Conservation (phyloP, 2,888 invertebrate genomes). For the Polyommatus icarus region DNA sequence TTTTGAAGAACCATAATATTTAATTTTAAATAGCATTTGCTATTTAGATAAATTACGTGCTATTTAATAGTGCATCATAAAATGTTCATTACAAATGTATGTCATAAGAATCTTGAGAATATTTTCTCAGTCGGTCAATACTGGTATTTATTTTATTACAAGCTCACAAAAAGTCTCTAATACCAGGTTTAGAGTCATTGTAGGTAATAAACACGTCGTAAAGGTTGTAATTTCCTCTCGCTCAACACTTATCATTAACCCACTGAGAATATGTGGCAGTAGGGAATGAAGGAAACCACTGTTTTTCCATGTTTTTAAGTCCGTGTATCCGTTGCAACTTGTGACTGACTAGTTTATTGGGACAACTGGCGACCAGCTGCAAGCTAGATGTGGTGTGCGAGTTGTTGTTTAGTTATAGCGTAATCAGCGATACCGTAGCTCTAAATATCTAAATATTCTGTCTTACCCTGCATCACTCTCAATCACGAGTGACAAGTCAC, state of each 20-base stretch:
- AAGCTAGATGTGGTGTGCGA: not conserved
- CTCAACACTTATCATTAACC: conserved; percentile 13
- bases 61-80: not conserved
- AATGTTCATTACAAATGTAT: not conserved
- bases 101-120: not conserved
- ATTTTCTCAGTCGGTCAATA: not conserved
- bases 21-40: not conserved
- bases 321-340: conserved; percentile 28
- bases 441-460: not conserved
- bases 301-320: conserved; percentile 17
- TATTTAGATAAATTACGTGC: not conserved
- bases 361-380: not conserved
- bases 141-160: not conserved
- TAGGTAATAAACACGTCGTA: conserved; percentile 14
- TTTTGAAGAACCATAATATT: not conserved
- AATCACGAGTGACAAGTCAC: too few relatives aligned
- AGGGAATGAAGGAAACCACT: not conserved
- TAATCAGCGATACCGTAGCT: too few relatives aligned
- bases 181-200: not conserved
- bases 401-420: not conserved
- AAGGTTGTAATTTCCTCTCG: conserved; percentile 13
- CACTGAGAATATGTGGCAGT: conserved; percentile 22
- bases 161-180: not conserved
- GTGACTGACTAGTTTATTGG: not conserved
- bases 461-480: not conserved